These are phyloP conservation scores for Paralinhomoeus sp. DNA, from an alignment of 2,888 invertebrate genomes.

Conservation along the genomic window DNA sequence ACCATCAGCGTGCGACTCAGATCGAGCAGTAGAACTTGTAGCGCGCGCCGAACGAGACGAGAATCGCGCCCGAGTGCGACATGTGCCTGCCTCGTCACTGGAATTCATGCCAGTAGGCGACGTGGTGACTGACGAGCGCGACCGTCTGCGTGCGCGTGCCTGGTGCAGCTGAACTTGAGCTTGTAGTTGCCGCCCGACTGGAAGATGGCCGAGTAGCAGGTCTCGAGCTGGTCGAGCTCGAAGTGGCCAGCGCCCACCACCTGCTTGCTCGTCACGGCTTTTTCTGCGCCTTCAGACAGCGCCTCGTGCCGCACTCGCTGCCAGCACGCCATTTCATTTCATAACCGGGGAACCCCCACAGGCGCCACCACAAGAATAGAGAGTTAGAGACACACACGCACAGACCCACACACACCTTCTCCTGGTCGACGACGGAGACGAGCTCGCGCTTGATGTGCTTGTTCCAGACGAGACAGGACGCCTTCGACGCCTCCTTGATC, in stretches of 20 bases:
- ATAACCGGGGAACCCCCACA: neutral
- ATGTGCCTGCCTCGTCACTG: conserved; percentile 74
- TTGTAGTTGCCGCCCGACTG: conserved; percentile 95
- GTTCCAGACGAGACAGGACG: conserved; percentile 77
- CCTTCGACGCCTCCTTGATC: conserved; percentile 70
- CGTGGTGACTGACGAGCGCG: no score
- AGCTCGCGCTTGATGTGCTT: conserved; percentile 79
- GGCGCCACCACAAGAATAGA: neutral
- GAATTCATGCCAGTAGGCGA: no score
- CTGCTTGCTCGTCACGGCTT: conserved; percentile 78
- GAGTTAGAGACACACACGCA: no score
- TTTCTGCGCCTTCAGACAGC: conserved; percentile 76
- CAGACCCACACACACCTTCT: no score
- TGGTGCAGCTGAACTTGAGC: conserved; percentile 92
- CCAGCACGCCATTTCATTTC: conserved; percentile 15
- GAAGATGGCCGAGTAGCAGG: conserved; percentile 95
- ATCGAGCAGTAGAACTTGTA: conserved; percentile 93
- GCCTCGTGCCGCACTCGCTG: conserved; percentile 88
- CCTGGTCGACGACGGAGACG: conserved; percentile 93
- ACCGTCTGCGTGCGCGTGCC: no score
- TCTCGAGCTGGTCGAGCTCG: conserved; percentile 67
- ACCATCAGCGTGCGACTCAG: conserved; percentile 84
- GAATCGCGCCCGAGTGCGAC: conserved; percentile 72
- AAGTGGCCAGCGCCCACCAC: conserved; percentile 50
- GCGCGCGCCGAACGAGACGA: conserved; percentile 73